Evolutionary conservation across 1,140 invertebrate species (phyloP).

Genomic region (Drosophila santomea): DNA sequence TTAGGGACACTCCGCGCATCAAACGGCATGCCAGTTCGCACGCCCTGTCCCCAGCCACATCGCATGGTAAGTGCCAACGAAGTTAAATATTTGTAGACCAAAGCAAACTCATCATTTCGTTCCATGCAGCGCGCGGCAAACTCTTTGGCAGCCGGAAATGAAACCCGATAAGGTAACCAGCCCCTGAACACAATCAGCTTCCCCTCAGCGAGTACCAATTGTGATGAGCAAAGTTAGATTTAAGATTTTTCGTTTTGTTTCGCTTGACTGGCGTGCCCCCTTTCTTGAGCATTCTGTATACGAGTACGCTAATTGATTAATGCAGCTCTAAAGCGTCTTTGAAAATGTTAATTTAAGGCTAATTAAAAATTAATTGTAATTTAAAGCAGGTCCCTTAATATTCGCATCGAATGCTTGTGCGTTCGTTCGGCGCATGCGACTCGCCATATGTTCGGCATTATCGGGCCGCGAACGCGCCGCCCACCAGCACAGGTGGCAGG

Average conservation of each 20-base stretch:
- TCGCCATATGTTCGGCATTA: conserved; percentile 62
- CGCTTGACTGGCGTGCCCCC: conserved; percentile 14
- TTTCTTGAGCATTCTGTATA: conserved; percentile 25
- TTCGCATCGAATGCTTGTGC: conserved; percentile 32
- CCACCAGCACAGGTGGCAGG: conserved; percentile 26
- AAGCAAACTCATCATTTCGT: conserved; percentile 4
- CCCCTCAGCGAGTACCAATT: conserved; percentile 35
- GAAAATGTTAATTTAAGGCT: conserved; percentile 56
- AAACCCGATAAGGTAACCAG: conserved; percentile 29
- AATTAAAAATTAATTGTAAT: conserved; percentile 78
- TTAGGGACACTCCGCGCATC: conserved; percentile 48
- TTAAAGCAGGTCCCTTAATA: conserved; percentile 47
- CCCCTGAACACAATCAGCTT: conserved; percentile 13
- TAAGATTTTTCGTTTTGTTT: conserved; percentile 33
- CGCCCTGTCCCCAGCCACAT: conserved; percentile 57
- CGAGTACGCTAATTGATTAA: conserved; percentile 56
- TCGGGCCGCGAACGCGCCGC: conserved; percentile 11
- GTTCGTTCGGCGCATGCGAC: conserved; percentile 42
- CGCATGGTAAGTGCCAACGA: conserved; percentile 51
- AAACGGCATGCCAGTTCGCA: conserved; percentile 72
- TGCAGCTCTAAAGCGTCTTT: conserved; percentile 34
- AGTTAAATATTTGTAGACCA: background rate
- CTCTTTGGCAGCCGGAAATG: conserved; percentile 72
- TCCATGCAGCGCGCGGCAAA: conserved; percentile 55
- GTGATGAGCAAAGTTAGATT: conserved; percentile 56